Percentiles rank a stretch among this genome's conserved stretches.
These are phyloP conservation scores for Eupithecia inturbata DNA, from an alignment of 2,888 invertebrate species.

Conservation along the genomic window DNA sequence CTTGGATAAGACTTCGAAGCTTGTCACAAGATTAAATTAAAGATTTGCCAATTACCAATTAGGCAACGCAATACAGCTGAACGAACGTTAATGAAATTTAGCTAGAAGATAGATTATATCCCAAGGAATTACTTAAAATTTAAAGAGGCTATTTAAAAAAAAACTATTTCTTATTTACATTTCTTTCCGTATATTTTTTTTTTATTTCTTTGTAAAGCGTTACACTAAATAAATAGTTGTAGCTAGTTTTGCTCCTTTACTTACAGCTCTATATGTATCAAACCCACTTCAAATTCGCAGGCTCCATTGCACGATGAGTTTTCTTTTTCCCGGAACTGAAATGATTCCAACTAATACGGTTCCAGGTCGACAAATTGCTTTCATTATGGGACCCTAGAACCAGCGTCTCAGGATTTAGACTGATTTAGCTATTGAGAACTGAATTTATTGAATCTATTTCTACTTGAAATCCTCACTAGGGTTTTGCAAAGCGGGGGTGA, in stretches of 20 bases:
- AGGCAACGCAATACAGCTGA: not conserved
- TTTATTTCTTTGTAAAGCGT: not conserved
- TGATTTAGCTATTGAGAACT: slow-evolving; percentile 5
- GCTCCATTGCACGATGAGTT: slow-evolving; percentile 45
- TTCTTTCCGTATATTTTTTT: not conserved
- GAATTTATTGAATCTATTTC: slow-evolving; percentile 1
- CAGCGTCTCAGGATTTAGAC: not conserved
- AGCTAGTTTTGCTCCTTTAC: not conserved
- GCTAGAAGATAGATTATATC: too few species aligned
- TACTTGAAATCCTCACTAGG: not conserved
- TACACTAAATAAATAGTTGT: not conserved
- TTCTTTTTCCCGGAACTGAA: slow-evolving; percentile 46
- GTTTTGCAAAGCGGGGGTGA: not conserved
- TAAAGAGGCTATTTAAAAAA: too few species aligned
- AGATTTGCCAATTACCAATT: not conserved
- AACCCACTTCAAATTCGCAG: slow-evolving; percentile 32
- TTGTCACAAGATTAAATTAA: not conserved
- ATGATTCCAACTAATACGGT: slow-evolving; percentile 42
- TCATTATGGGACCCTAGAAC: slow-evolving; percentile 22
- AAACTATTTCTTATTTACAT: too few species aligned
- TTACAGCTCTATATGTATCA: not conserved
- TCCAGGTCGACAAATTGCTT: slow-evolving; percentile 37
- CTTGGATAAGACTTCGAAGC: slow-evolving; percentile 22
- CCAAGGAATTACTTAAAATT: too few species aligned
- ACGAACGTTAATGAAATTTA: too few species aligned